Evolutionary conservation across 2,113 vertebrate genomes (phyloP).

Genomic region (Helogale parvula): DNA sequence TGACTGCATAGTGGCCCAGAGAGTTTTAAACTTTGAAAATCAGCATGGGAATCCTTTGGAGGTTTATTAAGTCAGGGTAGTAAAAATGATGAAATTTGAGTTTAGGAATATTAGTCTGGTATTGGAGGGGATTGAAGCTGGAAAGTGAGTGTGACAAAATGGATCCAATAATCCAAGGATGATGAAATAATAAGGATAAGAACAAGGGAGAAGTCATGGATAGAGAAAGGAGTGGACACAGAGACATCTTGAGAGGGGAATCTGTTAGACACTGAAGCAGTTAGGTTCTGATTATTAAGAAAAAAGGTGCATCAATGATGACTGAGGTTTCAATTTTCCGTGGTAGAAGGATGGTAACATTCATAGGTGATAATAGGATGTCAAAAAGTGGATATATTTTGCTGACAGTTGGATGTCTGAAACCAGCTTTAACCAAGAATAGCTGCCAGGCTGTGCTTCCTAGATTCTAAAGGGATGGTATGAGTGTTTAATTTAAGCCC

Average conservation of each 20-base stretch:
- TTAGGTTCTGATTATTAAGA: neutral
- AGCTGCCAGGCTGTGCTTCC: neutral
- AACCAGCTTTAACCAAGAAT: neutral
- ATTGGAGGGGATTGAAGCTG: neutral
- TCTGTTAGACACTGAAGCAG: neutral
- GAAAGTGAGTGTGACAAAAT: neutral
- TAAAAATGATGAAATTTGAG: neutral
- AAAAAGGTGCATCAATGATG: neutral
- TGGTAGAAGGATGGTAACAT: neutral
- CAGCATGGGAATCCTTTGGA: neutral
- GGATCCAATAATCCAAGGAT: neutral
- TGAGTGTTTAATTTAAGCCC: conserved; percentile 10
- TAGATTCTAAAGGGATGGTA: neutral
- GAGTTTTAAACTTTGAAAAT: neutral
- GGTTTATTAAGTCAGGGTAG: neutral
- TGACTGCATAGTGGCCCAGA: neutral
- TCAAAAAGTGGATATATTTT: neutral
- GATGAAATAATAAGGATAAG: neutral
- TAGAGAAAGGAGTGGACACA: neutral
- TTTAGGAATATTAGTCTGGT: neutral
- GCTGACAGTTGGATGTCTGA: neutral
- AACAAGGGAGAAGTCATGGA: neutral
- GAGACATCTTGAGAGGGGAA: neutral
- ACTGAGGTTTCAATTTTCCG: neutral
- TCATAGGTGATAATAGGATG: neutral